Percentiles rank a stretch among this genome's conserved stretches.
Evolutionary conservation across 2,797 vertebrate genomes (phyloP).

Genomic region (Leptatherina wallacei): DNA sequence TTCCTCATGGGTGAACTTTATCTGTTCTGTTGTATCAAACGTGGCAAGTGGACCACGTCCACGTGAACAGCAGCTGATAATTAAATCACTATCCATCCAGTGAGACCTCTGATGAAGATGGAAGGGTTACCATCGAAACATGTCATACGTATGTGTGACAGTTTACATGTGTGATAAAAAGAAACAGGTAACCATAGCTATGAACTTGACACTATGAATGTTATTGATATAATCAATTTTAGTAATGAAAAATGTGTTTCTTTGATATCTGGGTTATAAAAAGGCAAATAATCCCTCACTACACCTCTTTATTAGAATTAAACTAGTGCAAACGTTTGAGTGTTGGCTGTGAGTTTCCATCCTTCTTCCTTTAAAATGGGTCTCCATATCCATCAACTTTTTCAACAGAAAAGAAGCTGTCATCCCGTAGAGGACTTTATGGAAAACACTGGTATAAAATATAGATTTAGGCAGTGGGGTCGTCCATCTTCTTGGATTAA

Average conservation of each 20-base stretch:
- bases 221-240: not conserved
- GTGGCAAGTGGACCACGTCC: no score
- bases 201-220: no score
- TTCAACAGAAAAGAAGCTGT: not conserved
- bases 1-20: no score
- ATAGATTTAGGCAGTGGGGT: not conserved
- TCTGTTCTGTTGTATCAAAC: no score
- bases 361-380: not conserved
- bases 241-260: not conserved
- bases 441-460: not conserved
- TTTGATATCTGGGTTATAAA: not conserved
- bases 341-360: not conserved
- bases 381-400: not conserved
- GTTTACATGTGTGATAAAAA: no score
- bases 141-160: no score
- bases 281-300: not conserved
- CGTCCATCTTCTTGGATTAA: not conserved
- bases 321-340: not conserved
- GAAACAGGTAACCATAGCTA: no score
- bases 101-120: no score
- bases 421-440: not conserved
- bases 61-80: no score
- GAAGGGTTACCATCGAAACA: no score
- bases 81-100: no score
- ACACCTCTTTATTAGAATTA: not conserved